Base-by-base conservation (phyloP, 2,888 invertebrate species). In the Amaurobius ferox region DNA sequence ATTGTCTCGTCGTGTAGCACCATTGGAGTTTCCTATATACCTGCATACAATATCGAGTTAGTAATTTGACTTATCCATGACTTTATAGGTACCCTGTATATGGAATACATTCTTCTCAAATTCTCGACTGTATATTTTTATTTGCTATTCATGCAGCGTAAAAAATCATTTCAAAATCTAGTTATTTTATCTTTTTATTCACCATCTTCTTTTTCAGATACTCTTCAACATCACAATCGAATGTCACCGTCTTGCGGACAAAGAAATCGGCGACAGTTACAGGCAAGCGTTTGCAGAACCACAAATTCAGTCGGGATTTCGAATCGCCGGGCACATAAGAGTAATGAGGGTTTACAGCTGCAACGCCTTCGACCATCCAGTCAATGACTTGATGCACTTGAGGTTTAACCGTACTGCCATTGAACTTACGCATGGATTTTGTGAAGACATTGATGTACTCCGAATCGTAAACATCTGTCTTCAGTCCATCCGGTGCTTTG, bases 241-340 rank as follows among this genome's bases (percentile, higher is more conserved):
- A 85, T 0, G 83, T 85, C 7, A 72, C 55, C 0, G 7, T 29
- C 19, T 67, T 71, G 16, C 83, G 71, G 9, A 77, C 28, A 39
- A 39, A 61, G 13, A 40, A 66, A 66, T 85, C 83, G 16, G 70
- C 72, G 6, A 77, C 1, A 0, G 83, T 77, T 26, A 66, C 77
- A 0, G 83, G 83, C 16, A 39, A 19, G 11, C 67, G 77, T 16
- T 30, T 55, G 1, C 71, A 44, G 6, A 72, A 13, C 83, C 83
- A 85, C 2, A 72, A 23, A 23, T 72, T 66, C 19, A 85, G 30
- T 40, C 72, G 16, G 6, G 62, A 72, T n/a, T 23, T 19, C 16
- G 9, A 16, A 23, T 77, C 62, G 9, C 83, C 83, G 3, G 72
- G 66, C 13, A 85, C 77, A n/a, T 85, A 85, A 1, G 83, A 85